Base-by-base conservation (phyloP, 2,797 vertebrate genomes). In the Morelia viridis region DNA sequence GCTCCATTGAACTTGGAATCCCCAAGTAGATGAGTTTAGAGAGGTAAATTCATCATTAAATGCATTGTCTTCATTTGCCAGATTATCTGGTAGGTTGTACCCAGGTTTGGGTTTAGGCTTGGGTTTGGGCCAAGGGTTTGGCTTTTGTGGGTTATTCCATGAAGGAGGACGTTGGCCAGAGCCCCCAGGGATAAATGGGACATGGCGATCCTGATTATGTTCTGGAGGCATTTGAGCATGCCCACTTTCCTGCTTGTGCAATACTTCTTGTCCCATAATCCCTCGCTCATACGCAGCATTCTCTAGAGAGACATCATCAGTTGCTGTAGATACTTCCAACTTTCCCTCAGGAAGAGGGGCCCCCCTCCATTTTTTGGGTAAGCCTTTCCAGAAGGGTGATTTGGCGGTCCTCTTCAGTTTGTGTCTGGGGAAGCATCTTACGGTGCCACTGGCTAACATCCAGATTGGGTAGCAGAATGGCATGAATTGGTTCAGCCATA, bases 71-170 rank as follows among this genome's bases (percentile, higher is more conserved):
- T 53, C 50, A 8, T 53, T 53, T 53, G 9, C 50, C 50, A 7
- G 50, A 8, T 53, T 53, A 53, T 53, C 0, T 53, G 50, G 50
- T 53, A 53, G 7, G 50, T 41, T 1, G 35, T 41, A 41, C 35
- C 2, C 35, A 41, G 35, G 35, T 41, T 53, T 53, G 50, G 50
- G 6, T 8, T 53, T 8, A 53, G 50, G 50, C 8, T 53, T 53
- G 50, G 50, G 50, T 53, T 53, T 53, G 6, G 50, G 7, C 50
- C 5, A 53, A 6, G 65, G n/a, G 3, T 41, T 56, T 7, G 7
- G 22, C 24, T 28, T 58, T 53, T 6, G 22, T 1, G 12, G 68
- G 0, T 35, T 1, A 41, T 12, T 7, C 11, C 7, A 0, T 0
- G 41, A 53, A 31, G 87, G 28, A 65, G 28, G 11, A 22, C 1